Evolutionary conservation across 1,140 invertebrate genomes (phyloP).

Genomic region (Tetraneura akinire): DNA sequence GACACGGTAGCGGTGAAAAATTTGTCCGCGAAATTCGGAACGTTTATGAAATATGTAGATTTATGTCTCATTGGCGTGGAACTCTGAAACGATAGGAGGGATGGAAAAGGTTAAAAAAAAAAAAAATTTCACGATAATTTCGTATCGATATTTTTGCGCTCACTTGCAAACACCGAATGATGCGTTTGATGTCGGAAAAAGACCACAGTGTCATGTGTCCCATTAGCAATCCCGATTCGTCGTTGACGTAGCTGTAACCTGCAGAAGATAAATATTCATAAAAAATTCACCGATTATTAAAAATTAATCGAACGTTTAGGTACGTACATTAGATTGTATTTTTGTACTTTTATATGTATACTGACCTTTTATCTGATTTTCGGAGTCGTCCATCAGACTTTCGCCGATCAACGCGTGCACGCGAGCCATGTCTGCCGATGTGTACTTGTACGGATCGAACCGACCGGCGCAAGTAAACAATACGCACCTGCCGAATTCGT

Average conservation of each 20-base stretch:
- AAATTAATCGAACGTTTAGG: too few relatives aligned
- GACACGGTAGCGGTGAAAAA: constrained; percentile 78
- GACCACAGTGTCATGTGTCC: constrained; percentile 80
- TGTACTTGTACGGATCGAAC: constrained; percentile 74
- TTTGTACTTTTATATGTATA: constrained; percentile 43
- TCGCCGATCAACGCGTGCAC: constrained; percentile 77
- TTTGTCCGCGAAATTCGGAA: constrained; percentile 73
- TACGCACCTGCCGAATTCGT: constrained; percentile 72
- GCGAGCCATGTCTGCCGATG: constrained; percentile 74
- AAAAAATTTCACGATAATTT: background rate
- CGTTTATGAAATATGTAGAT: constrained; percentile 80
- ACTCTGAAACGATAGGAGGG: constrained; percentile 69
- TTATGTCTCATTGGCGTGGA: constrained; percentile 87
- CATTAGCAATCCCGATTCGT: constrained; percentile 80
- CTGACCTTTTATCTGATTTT: constrained; percentile 65
- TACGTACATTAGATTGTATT: too few relatives aligned
- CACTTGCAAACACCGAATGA: constrained; percentile 77
- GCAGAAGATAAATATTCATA: background rate
- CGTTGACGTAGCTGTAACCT: constrained; percentile 80
- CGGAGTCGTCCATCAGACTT: constrained; percentile 75
- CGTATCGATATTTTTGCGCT: constrained; percentile 9
- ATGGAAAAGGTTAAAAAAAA: too few relatives aligned
- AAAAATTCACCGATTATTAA: background rate
- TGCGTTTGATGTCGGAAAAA: constrained; percentile 73
- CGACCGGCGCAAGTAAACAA: constrained; percentile 73